phyloP scores from a whole-genome alignment of 1,140 invertebrate species.

The Sesamia nonagrioides region DNA sequence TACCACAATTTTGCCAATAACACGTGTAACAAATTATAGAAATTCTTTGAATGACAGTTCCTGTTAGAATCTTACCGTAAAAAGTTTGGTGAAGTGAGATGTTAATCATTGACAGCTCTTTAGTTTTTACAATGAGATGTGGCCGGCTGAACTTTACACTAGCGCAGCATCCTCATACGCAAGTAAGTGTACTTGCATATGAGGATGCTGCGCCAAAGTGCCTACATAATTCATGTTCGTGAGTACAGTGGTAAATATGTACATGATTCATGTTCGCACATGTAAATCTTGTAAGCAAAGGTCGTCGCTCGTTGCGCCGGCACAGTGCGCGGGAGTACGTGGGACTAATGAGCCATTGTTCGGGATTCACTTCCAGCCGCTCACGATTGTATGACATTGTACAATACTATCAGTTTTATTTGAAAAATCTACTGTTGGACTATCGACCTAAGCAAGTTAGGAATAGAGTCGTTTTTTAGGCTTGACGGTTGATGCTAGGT shows the following conservation, averaged over 20 bases:
- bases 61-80: too few relatives aligned
- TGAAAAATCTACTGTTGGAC: not conserved
- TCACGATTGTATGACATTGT: constrained; percentile 12
- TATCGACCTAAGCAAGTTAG: not conserved
- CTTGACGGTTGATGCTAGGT: not conserved
- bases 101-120: too few relatives aligned
- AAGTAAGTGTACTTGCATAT: too few relatives aligned
- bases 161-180: too few relatives aligned
- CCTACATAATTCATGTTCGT: too few relatives aligned
- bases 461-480: not conserved
- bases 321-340: constrained; percentile 9
- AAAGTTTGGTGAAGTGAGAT: too few relatives aligned
- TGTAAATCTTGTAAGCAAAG: not conserved
- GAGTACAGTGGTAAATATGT: not conserved
- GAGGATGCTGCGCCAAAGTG: too few relatives aligned
- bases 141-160: too few relatives aligned
- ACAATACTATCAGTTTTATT: constrained; percentile 8
- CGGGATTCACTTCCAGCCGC: constrained; percentile 45
- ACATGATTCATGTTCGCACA: not conserved
- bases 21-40: too few relatives aligned
- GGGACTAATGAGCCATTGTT: constrained; percentile 54
- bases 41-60: too few relatives aligned
- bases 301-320: constrained; percentile 19
- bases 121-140: too few relatives aligned
- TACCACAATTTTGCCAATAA: too few relatives aligned